Conservation (phyloP, 2,888 invertebrate species). For the Pharmacophagus antenor region DNA sequence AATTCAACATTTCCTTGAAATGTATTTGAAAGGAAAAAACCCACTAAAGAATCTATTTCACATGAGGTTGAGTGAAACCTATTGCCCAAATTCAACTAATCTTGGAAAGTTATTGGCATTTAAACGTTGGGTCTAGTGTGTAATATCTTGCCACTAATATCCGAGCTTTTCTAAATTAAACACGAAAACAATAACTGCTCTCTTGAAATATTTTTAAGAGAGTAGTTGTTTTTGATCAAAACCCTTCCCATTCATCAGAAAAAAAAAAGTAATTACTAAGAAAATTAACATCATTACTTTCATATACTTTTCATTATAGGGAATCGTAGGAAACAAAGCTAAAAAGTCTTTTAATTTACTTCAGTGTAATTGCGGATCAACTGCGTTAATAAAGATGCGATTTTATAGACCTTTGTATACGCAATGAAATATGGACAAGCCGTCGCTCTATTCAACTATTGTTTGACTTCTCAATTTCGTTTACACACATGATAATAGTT, state of each 20-base stretch:
- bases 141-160: not conserved
- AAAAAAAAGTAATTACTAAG: not conserved
- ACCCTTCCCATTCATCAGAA: not conserved
- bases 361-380: constrained; percentile 43
- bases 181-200: no score
- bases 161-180: not conserved
- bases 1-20: not conserved
- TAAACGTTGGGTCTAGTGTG: not conserved
- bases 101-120: not conserved
- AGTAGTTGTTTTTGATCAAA: no score
- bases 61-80: not conserved
- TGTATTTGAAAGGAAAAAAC: not conserved
- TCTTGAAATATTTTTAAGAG: no score
- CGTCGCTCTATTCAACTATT: constrained; percentile 69
- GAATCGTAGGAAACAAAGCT: no score
- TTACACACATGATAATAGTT: constrained; percentile 46
- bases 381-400: constrained; percentile 39
- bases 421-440: constrained; percentile 68
- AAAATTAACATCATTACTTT: not conserved
- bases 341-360: constrained; percentile 23
- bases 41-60: not conserved
- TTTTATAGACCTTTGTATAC: constrained; percentile 59
- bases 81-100: not conserved
- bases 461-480: constrained; percentile 77
- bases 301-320: not conserved